phyloP scores from a whole-genome alignment of 2,113 vertebrate genomes.

The Terrapene triunguis region DNA sequence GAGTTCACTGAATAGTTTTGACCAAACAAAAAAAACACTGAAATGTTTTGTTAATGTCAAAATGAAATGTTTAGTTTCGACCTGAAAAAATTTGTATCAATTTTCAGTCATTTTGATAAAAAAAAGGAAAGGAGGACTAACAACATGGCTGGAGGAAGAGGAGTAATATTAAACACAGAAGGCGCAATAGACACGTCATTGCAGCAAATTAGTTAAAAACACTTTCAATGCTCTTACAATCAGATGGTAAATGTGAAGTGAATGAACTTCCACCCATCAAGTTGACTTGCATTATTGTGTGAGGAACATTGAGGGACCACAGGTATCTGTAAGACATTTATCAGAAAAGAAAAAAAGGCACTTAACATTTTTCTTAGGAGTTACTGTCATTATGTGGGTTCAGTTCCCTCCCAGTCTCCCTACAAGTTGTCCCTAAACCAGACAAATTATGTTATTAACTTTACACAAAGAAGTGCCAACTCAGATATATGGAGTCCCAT shows the following conservation, averaged over 20 bases:
- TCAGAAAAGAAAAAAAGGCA: background rate
- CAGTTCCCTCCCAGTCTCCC: background rate
- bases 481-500: background rate
- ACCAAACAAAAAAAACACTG: background rate
- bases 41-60: background rate
- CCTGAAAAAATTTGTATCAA: background rate
- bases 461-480: background rate
- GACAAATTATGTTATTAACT: background rate
- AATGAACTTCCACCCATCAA: background rate
- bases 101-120: background rate
- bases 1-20: background rate
- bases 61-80: background rate
- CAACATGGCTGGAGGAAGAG: background rate
- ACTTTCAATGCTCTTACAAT: background rate
- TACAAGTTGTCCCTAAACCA: background rate
- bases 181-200: background rate
- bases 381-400: background rate
- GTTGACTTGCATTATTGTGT: constrained; percentile 7
- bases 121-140: background rate
- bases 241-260: background rate
- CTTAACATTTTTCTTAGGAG: background rate
- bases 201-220: background rate
- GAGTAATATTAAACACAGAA: background rate
- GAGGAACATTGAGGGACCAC: background rate
- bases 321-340: constrained; percentile 22